phyloP scores from a whole-genome alignment of 2,113 vertebrate species.

The Odontesthes bonariensis region DNA sequence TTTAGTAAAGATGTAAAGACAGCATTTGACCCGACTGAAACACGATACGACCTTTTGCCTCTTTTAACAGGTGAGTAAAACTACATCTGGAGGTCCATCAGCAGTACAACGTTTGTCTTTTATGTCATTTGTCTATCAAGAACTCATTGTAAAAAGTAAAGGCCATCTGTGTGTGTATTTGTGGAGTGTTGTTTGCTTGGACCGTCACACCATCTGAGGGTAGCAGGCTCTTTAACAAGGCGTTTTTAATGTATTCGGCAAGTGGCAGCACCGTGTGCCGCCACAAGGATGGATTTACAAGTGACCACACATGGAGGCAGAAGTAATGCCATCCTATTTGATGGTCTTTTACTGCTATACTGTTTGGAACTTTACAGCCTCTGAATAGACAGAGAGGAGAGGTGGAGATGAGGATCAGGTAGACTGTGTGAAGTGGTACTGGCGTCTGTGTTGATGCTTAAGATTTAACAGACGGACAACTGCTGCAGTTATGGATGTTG shows the following conservation, averaged over 20 bases:
- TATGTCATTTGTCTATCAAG: constrained; percentile 28
- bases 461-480: constrained; percentile 53
- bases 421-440: constrained; percentile 9
- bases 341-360: constrained; percentile 41
- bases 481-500: constrained; percentile 26
- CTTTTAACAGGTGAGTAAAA: constrained; percentile 59
- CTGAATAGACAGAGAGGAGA: constrained; percentile 28
- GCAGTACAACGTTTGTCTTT: constrained; percentile 21
- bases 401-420: constrained; percentile 39
- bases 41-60: background rate
- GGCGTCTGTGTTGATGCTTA: constrained; percentile 46
- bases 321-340: constrained; percentile 7
- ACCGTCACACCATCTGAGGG: background rate
- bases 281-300: constrained; percentile 68
- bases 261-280: constrained; percentile 51
- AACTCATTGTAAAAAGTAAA: constrained; percentile 20
- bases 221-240: constrained; percentile 60
- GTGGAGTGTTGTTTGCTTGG: constrained; percentile 52
- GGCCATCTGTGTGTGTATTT: constrained; percentile 38
- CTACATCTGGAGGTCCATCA: constrained; percentile 24
- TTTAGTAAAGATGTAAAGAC: background rate
- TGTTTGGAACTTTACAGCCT: constrained; percentile 43
- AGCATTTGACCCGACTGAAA: constrained; percentile 15
- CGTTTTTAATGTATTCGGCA: constrained; percentile 51
- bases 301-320: constrained; percentile 70